phyloP scores from a whole-genome alignment of 1,140 invertebrate species.

The Brachionus koreanus region DNA sequence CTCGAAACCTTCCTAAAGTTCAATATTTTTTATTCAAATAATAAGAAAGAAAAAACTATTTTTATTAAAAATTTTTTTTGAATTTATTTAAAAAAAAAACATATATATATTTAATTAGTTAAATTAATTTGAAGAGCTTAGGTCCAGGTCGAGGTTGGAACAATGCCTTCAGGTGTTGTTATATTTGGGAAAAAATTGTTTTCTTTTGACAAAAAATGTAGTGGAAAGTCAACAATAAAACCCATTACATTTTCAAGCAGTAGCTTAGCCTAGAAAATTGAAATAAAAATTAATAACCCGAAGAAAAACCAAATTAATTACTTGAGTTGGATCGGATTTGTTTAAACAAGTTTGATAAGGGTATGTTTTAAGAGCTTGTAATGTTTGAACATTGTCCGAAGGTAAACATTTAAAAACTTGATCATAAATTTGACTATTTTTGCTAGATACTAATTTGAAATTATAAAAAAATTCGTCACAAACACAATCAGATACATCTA shows the following conservation, averaged over 20 bases:
- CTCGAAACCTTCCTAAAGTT: no score
- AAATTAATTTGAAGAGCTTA: neutral
- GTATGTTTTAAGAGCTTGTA: neutral
- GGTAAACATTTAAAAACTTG: conserved; percentile 30
- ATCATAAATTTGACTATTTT: conserved; percentile 7
- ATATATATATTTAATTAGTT: no score
- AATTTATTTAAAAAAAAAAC: no score
- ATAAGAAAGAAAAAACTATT: neutral
- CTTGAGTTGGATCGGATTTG: neutral
- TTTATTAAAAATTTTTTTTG: neutral
- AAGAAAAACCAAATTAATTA: neutral
- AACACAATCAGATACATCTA: conserved; percentile 14
- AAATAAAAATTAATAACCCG: neutral
- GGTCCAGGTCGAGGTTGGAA: neutral
- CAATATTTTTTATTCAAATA: no score
- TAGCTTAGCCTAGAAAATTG: neutral
- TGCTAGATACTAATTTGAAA: neutral
- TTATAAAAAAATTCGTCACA: neutral
- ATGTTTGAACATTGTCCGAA: neutral
- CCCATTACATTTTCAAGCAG: neutral
- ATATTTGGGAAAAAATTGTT: neutral
- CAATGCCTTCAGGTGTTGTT: neutral
- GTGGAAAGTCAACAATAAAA: conserved; percentile 22
- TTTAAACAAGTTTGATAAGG: neutral
- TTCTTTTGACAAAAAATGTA: neutral